These are phyloP conservation scores for Lagorchestes hirsutus DNA, from an alignment of 2,797 vertebrate genomes.

Conservation along the genomic window DNA sequence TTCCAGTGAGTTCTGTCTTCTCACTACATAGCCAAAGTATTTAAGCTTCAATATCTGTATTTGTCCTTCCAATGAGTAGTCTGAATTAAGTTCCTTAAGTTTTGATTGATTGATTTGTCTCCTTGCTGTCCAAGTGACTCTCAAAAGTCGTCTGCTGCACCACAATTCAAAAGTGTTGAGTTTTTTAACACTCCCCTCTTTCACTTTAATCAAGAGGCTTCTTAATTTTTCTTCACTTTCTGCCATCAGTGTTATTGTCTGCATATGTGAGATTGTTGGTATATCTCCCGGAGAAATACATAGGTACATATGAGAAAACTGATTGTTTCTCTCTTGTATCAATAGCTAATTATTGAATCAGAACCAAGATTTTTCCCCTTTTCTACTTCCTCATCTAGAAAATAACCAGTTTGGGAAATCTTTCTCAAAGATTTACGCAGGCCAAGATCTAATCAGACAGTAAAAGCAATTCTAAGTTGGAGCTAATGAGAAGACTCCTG, in stretches of 20 bases:
- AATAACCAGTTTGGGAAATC: not conserved
- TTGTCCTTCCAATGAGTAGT: not conserved
- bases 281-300: not conserved
- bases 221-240: not conserved
- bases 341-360: not conserved
- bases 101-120: not conserved
- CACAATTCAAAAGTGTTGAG: not conserved
- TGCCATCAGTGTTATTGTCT: not conserved
- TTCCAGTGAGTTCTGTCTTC: not conserved
- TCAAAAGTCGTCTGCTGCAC: not conserved
- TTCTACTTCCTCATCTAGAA: not conserved
- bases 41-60: not conserved
- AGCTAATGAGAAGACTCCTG: not conserved
- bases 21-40: not conserved
- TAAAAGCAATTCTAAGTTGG: not conserved
- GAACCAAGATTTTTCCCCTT: not conserved
- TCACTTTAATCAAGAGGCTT: not conserved
- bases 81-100: not conserved
- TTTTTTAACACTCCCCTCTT: not conserved
- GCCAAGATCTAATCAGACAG: not conserved
- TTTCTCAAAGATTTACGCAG: not conserved
- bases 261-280: not conserved
- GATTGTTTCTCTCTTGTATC: not conserved
- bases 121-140: not conserved
- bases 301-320: not conserved